Evolutionary conservation across 92 coral and sea anemone species (phyloP).

Genomic region (Palythoa caribaeorum): DNA sequence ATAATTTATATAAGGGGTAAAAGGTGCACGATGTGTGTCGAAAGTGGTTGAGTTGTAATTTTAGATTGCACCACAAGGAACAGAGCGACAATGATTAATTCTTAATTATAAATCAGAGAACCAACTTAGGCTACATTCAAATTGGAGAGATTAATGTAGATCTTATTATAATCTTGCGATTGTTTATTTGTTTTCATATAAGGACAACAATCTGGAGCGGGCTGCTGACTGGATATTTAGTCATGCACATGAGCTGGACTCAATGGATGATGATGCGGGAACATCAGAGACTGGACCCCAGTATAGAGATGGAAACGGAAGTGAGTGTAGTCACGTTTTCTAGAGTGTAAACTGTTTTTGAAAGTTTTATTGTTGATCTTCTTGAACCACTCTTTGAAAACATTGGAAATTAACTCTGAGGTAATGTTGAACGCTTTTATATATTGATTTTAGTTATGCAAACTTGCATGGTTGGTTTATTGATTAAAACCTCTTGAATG

Average conservation of each 20-base stretch:
- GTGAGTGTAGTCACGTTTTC: conserved; percentile 53
- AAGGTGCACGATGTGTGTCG: too few species aligned
- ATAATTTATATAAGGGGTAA: too few species aligned
- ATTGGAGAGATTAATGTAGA: neutral
- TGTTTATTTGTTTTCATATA: neutral
- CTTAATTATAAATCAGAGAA: too few species aligned
- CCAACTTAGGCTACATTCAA: too few species aligned
- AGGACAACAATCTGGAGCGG: conserved; percentile 96
- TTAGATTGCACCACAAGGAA: too few species aligned
- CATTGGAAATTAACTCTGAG: too few species aligned
- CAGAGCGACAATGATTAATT: too few species aligned
- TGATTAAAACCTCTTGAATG: neutral
- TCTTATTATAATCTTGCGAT: neutral
- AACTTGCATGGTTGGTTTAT: neutral
- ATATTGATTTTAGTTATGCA: too few species aligned
- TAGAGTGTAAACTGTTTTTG: neutral
- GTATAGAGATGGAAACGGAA: conserved; percentile 88
- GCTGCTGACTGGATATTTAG: conserved; percentile 99
- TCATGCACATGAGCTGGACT: conserved; percentile 93
- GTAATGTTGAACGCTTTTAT: too few species aligned
- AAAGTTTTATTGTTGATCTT: neutral
- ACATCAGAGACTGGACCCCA: conserved; percentile 81
- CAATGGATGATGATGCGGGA: conserved; percentile 77
- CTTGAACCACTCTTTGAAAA: too few species aligned
- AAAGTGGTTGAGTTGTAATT: too few species aligned